Evolutionary conservation across 1,140 invertebrate species (phyloP).

Genomic region (Ooceraea biroi): DNA sequence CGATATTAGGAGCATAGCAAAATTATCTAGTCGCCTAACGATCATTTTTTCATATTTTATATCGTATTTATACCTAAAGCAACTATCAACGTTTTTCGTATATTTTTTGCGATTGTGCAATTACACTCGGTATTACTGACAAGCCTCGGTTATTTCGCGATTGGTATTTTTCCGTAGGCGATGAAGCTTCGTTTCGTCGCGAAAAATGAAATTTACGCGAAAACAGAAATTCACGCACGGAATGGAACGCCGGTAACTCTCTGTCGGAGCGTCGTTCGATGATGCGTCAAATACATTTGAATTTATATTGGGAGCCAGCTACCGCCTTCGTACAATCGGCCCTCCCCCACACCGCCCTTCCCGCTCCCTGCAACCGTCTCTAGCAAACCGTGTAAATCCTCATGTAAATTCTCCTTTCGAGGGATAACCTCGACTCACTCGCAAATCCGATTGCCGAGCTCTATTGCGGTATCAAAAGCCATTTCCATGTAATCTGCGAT

Average conservation of each 20-base stretch:
- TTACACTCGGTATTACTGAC: no score
- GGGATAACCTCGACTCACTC: constrained; percentile 70
- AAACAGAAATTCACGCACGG: constrained; percentile 37
- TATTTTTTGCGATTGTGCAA: no score
- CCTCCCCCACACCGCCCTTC: neutral
- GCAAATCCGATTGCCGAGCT: constrained; percentile 70
- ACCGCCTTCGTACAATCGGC: constrained; percentile 41
- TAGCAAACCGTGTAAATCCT: constrained; percentile 70
- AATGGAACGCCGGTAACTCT: constrained; percentile 2
- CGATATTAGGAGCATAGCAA: neutral
- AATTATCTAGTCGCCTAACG: no score
- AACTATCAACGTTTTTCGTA: no score
- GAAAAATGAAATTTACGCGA: constrained; percentile 46
- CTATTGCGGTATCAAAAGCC: constrained; percentile 69
- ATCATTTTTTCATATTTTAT: no score
- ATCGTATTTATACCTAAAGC: no score
- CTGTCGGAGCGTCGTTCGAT: constrained; percentile 43
- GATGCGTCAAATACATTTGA: constrained; percentile 64
- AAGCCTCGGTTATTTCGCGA: no score
- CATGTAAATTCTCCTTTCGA: constrained; percentile 75
- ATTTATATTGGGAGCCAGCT: constrained; percentile 50
- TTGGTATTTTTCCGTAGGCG: neutral
- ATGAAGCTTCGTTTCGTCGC: constrained; percentile 36
- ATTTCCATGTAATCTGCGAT: constrained; percentile 68
- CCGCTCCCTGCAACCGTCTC: constrained; percentile 18